phyloP scores from a whole-genome alignment of 37 sponge, comb jelly and placozoan species.

The Amphimedon queenslandica region DNA sequence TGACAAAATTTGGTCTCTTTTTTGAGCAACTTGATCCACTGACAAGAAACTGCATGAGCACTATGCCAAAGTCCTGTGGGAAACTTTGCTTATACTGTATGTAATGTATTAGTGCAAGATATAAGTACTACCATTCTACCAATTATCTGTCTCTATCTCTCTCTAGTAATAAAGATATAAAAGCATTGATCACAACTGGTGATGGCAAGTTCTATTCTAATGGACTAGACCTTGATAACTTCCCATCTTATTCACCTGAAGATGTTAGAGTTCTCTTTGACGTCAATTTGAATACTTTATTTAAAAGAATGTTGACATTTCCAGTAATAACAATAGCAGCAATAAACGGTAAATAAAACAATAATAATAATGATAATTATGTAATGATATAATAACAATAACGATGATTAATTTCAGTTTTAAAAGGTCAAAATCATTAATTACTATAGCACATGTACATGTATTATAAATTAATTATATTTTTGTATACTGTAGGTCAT shows the following conservation, averaged over 20 bases:
- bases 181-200: slow-evolving; percentile 61
- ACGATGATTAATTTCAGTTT: no score
- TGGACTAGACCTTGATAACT: slow-evolving; percentile 53
- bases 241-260: slow-evolving; percentile 1
- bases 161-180: no score
- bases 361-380: background rate
- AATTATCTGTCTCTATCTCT: no score
- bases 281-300: slow-evolving; percentile 19
- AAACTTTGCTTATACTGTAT: no score
- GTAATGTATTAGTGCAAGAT: no score
- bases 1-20: no score
- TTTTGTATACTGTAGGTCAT: slow-evolving; percentile 59
- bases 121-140: no score
- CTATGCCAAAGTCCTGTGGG: no score
- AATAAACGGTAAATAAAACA: slow-evolving; percentile 52
- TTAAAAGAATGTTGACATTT: slow-evolving; percentile 45
- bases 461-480: slow-evolving; percentile 7
- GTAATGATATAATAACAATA: slow-evolving; percentile 9
- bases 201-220: slow-evolving; percentile 60
- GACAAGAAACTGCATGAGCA: no score
- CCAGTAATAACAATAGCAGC: slow-evolving; percentile 76
- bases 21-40: background rate
- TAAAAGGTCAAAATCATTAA: no score
- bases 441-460: no score
- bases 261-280: background rate